Percentiles rank a stretch among this genome's conserved stretches.
These are phyloP conservation scores for Lasiurus borealis DNA, from an alignment of 2,113 vertebrate genomes.

Conservation along the genomic window DNA sequence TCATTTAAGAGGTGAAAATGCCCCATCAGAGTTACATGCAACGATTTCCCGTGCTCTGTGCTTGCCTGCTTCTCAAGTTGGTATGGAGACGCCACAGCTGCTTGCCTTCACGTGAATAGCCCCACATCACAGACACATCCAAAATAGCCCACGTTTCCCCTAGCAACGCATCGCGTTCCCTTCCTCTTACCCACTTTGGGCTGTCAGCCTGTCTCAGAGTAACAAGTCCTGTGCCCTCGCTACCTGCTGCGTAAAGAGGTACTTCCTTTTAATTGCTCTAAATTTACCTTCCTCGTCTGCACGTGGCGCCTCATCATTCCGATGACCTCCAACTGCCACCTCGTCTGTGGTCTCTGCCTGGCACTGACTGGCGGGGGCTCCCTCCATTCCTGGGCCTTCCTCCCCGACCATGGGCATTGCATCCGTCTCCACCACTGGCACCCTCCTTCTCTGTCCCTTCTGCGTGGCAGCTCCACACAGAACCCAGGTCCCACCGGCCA, in stretches of 20 bases:
- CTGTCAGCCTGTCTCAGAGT: background rate
- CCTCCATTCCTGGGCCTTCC: background rate
- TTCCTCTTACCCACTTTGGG: conserved; percentile 22
- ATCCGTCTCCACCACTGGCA: fast-evolving
- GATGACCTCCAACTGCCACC: background rate
- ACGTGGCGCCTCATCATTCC: background rate
- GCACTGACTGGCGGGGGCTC: too few relatives aligned
- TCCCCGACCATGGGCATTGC: fast-evolving
- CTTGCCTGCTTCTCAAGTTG: background rate
- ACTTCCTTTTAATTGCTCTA: conserved; percentile 67
- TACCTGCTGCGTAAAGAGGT: conserved; percentile 12
- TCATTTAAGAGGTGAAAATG: background rate
- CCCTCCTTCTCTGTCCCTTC: background rate
- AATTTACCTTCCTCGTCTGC: conserved; percentile 38
- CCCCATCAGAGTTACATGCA: background rate
- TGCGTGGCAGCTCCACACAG: background rate
- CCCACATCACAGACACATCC: background rate
- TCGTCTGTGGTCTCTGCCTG: background rate
- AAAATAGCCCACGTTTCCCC: conserved; percentile 56
- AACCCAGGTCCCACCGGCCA: background rate
- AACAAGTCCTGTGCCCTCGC: background rate
- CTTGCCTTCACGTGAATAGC: conserved; percentile 43
- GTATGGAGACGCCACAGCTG: background rate
- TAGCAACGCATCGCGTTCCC: conserved; percentile 43
- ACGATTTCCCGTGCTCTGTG: background rate